Base-by-base conservation (phyloP, 2,888 invertebrate species). In the Amorpha juglandis region DNA sequence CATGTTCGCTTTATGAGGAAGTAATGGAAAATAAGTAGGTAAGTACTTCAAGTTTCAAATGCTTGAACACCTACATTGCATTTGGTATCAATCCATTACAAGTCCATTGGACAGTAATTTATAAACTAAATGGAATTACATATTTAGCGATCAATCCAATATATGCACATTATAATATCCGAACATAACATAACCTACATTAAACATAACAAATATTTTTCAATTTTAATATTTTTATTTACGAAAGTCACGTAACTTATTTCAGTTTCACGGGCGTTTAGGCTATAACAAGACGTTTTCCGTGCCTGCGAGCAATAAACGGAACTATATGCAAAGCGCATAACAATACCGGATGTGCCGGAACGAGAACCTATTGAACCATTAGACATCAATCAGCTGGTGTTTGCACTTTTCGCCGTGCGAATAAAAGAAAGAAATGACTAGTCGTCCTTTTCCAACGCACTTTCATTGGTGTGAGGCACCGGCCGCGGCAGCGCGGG, bases 401-500 rank as follows among this genome's bases (percentile, higher is more conserved):
- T 78, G 76, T 82, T 70, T 74, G 71, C 75, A 70, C 81, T 87
- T 87, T 87, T 86, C 78, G 80, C 78, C 71, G 70, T 70, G 77
- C 69, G 86, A 83, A 82, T 83, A 83, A 91, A 85, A 84, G 87
- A 87, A 88, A 90, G 87, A 90, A 90, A 89, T 88, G 86, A 85
- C 76, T 81, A 71, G 81, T 82, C 80, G 90, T 92, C 92, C 88
- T 89, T 88, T 88, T 92, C 91, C 80, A 82, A 75, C 88, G 71
- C 86, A 86, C 91, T 92, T 92, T 92, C 92, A 82, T 88, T 83
- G 75, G 75, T 77, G 78, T 70, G 79, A 73, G 79, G 80, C 78
- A 80, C 81, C 78, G 69, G 66, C 67, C 65, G 72, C 69, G 71
- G 66, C 67, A 66, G 72, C 69, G 71, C 69, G 66, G 66, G 68